A percentile compares a stretch with the other conserved stretches of the same genome.
phyloP scores from a whole-genome alignment of 2,888 invertebrate species.

The Desoria tigrina region DNA sequence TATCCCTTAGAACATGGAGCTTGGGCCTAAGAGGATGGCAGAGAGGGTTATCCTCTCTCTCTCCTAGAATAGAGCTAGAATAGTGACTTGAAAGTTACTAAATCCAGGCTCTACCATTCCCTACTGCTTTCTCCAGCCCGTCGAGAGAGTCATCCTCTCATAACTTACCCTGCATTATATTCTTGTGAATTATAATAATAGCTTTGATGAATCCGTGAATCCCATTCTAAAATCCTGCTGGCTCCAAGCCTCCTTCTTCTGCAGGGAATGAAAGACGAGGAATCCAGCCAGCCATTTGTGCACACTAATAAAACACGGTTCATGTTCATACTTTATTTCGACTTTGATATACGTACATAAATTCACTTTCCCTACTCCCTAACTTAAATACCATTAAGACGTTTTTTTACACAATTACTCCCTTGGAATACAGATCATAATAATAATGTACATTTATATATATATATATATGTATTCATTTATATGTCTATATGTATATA shows the following conservation, averaged over 20 bases:
- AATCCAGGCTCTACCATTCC: not conserved
- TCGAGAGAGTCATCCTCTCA: not conserved
- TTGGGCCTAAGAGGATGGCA: no score
- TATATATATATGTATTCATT: no score
- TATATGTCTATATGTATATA: no score
- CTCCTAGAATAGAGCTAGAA: no score
- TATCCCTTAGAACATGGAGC: no score
- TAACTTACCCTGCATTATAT: constrained; percentile 12
- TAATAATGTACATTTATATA: no score
- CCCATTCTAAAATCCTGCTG: constrained; percentile 1
- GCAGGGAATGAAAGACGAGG: not conserved
- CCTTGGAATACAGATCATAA: no score
- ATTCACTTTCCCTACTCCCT: not conserved
- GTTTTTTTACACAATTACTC: no score
- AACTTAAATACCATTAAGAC: not conserved
- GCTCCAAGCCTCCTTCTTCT: not conserved
- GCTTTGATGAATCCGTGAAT: constrained; percentile 14
- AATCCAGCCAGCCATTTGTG: not conserved
- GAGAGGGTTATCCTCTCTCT: no score
- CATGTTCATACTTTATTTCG: constrained; percentile 15
- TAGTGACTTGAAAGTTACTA: not conserved
- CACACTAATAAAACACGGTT: constrained; percentile 17
- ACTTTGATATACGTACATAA: constrained; percentile 15
- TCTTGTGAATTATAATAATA: constrained; percentile 15
- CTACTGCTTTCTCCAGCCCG: not conserved